Percentiles rank a stretch among this genome's conserved stretches.
phyloP scores from a whole-genome alignment of 2,888 invertebrate species.

The Dione juno region DNA sequence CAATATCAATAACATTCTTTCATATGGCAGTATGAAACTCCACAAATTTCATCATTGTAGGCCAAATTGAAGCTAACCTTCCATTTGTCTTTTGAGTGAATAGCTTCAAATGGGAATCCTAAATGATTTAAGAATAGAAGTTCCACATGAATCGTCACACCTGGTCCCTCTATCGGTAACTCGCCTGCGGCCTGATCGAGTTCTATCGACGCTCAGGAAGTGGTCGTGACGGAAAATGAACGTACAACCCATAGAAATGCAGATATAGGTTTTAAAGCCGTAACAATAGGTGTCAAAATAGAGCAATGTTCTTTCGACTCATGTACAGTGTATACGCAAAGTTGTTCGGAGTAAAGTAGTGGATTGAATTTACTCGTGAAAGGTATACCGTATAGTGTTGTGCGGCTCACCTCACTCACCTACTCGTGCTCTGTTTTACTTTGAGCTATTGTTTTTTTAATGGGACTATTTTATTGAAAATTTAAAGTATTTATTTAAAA shows the following conservation, averaged over 20 bases:
- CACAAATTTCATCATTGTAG: not conserved
- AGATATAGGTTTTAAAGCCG: conserved; percentile 27
- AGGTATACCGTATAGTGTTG: conserved; percentile 23
- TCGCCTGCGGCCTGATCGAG: conserved; percentile 33
- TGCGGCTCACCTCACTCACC: conserved; percentile 10
- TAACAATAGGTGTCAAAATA: conserved; percentile 31
- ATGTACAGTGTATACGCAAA: conserved; percentile 9
- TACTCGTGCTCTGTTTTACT: not conserved
- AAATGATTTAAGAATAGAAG: conserved; percentile 8
- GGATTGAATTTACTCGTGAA: conserved; percentile 18
- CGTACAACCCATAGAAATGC: conserved; percentile 22
- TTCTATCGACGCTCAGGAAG: conserved; percentile 38
- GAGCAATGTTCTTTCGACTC: conserved; percentile 2
- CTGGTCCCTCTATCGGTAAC: conserved; percentile 26
- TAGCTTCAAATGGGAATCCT: conserved; percentile 13
- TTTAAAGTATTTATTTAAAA: no score
- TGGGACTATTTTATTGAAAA: no score
- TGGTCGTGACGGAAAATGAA: conserved; percentile 30
- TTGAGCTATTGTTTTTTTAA: not conserved
- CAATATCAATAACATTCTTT: not conserved
- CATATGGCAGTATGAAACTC: not conserved
- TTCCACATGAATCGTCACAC: not conserved
- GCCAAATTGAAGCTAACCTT: not conserved
- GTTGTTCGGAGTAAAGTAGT: conserved; percentile 19
- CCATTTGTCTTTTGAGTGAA: conserved; percentile 2